Evolutionary conservation across 2,888 invertebrate genomes (phyloP), one percentile per base, ranked within the genome.

Genomic region (Eremobia ochroleuca): DNA sequence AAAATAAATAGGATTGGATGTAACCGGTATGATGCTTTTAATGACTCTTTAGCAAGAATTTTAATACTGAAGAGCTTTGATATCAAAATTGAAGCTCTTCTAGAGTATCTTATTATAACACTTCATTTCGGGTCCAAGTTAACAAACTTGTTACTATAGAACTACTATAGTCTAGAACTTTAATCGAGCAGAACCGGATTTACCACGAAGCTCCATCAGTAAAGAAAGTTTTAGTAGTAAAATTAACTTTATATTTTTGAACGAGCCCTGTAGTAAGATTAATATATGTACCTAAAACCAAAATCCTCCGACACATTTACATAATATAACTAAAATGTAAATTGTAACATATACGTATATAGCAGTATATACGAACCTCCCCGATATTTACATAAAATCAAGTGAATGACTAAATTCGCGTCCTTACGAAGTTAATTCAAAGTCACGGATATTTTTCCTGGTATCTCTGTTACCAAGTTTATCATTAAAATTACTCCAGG

Each of bases 181-280:
- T 6, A n/a, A 66, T 82, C 34, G 25, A 77, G 34, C 21, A 62
- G 8, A 67, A 58, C 46, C 55, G 61, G 83, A 25, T 82, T 61
- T 28, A 55, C 37, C 34, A 13, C 46, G 40, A 28, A 40, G n/a
- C 43, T 64, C 15, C 1, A 8, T 62, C n/a, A 31, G 37, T 43
- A 43, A 61, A 13, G 15, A 31, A 21, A 18, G n/a, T 78, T 37
- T 62, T 40, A 37, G 18, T 37, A 28, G 25, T 37, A 31, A 5
- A 31, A 15, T 25, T 62, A 28, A 11, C 21, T 61, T 2, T 1
- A 9, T 64, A 25, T 28, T 13, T 66, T 46, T 49, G n/a, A 49
- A 66, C 18, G 31, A 52, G 40, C 18, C 15, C 4, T 65, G 34
- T 31, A 62, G 11, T 31, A 21, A 43, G 34, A 31, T n/a, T 62